A percentile compares a stretch with the other conserved stretches of the same genome.
phyloP scores from a whole-genome alignment of 2,888 invertebrate genomes.

The Arge pagana region DNA sequence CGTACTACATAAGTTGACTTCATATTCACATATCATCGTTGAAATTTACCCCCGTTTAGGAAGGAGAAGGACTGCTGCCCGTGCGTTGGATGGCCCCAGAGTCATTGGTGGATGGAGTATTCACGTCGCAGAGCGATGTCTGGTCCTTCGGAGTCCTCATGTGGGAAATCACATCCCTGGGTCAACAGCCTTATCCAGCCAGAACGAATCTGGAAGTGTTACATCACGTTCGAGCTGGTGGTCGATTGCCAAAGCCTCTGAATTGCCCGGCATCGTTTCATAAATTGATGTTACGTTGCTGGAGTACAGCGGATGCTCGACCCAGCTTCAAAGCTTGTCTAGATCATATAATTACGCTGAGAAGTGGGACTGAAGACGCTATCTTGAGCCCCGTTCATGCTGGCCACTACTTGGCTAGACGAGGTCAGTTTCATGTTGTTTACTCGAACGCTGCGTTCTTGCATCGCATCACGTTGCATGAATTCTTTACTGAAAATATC shows the following conservation, averaged over 20 bases:
- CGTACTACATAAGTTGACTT: background rate
- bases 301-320: conserved; percentile 82
- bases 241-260: conserved; percentile 78
- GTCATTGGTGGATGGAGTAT: conserved; percentile 92
- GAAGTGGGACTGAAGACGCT: conserved; percentile 48
- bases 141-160: conserved; percentile 94
- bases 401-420: conserved; percentile 49
- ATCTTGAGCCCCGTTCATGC: conserved; percentile 50
- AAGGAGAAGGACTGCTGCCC: conserved; percentile 77
- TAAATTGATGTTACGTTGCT: conserved; percentile 84
- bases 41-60: conserved; percentile 59
- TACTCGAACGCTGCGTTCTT: background rate
- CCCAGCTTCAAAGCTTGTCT: conserved; percentile 87
- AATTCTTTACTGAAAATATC: background rate
- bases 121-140: conserved; percentile 95
- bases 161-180: conserved; percentile 96
- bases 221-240: conserved; percentile 86
- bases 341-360: conserved; percentile 57
- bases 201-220: conserved; percentile 91
- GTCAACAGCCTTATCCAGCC: conserved; percentile 96
- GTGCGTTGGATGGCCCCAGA: conserved; percentile 99
- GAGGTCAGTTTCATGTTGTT: conserved; percentile 42
- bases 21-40: background rate
- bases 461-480: conserved; percentile 3
- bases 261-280: conserved; percentile 86